Evolutionary conservation across 1,140 invertebrate species (phyloP).

Genomic region (Rhopalosiphum maidis): DNA sequence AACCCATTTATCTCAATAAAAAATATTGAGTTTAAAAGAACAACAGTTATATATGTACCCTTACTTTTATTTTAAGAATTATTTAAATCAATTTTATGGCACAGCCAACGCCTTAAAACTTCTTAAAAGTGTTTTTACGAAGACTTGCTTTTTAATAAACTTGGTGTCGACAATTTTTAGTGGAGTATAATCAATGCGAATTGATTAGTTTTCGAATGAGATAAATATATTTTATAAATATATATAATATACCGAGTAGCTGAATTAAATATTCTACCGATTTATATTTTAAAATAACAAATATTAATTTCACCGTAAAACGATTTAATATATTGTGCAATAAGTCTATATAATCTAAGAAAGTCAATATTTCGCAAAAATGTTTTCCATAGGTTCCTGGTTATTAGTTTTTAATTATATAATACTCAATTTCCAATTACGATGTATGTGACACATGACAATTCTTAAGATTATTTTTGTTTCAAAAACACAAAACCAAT

Average conservation of each 20-base stretch:
- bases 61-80: neutral
- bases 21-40: neutral
- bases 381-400: neutral
- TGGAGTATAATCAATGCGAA: neutral
- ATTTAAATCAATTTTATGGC: constrained; percentile 25
- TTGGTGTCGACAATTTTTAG: neutral
- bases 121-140: neutral
- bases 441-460: neutral
- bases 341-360: neutral
- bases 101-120: neutral
- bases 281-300: neutral
- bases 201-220: neutral
- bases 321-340: too few species aligned
- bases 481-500: neutral
- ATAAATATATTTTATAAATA: neutral
- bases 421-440: neutral
- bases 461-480: neutral
- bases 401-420: neutral
- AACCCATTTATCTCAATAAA: neutral
- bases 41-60: neutral
- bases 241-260: neutral
- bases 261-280: neutral
- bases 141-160: neutral
- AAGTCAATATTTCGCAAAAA: neutral
- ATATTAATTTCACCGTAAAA: neutral